These are phyloP conservation scores for Oreochromis spilurus DNA, from an alignment of 2,113 vertebrate genomes.

Conservation along the genomic window DNA sequence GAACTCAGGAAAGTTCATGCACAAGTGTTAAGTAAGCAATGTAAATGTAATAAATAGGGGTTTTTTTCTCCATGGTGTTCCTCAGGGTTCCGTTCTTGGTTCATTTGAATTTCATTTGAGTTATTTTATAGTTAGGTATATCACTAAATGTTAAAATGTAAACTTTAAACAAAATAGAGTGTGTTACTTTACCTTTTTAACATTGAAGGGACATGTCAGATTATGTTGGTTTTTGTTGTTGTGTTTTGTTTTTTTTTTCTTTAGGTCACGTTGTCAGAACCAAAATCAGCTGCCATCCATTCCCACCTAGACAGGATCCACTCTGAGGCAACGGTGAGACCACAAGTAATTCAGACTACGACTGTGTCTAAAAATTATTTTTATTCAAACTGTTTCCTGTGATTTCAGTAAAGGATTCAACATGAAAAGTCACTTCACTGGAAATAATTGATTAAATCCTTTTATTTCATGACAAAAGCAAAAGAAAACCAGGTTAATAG, in stretches of 20 bases:
- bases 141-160: neutral
- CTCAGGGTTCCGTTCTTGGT: neutral
- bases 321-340: neutral
- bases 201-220: neutral
- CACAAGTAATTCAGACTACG: neutral
- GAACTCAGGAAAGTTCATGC: neutral
- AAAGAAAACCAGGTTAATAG: neutral
- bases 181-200: neutral
- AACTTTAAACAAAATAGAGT: neutral
- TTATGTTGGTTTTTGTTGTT: neutral
- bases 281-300: neutral
- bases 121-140: neutral
- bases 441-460: neutral
- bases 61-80: neutral
- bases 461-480: neutral
- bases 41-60: neutral
- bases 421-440: neutral
- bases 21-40: neutral
- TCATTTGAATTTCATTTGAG: neutral
- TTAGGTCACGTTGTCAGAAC: constrained; percentile 31
- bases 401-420: neutral
- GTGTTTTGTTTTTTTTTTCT: neutral
- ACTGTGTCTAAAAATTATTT: neutral
- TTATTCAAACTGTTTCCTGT: neutral
- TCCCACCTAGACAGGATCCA: neutral